Percentiles rank a stretch among this genome's conserved stretches.
Evolutionary conservation across 1,140 invertebrate genomes (phyloP).

Genomic region (Drosophila aff.): DNA sequence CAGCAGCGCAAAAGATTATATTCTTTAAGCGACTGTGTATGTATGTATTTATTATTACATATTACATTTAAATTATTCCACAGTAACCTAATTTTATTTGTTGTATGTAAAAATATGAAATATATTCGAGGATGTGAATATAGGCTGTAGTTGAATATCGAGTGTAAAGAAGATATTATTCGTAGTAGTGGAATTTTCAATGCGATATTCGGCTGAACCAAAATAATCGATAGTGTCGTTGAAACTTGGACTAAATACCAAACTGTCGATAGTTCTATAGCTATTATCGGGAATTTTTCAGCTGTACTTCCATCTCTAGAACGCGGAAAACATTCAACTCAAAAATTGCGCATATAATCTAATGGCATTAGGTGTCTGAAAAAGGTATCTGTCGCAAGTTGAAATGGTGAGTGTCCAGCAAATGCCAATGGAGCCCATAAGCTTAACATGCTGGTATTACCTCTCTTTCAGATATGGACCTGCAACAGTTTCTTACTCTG

Average conservation of each 20-base stretch:
- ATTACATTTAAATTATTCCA: too few species aligned
- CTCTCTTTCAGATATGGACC: slow-evolving; percentile 47
- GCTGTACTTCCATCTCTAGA: too few species aligned
- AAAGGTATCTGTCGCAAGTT: neutral
- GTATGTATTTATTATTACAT: neutral
- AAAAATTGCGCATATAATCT: neutral
- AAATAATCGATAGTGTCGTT: neutral
- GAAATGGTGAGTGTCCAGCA: slow-evolving; percentile 1
- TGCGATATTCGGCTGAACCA: neutral
- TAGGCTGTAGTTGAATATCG: neutral
- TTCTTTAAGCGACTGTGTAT: too few species aligned
- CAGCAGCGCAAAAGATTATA: too few species aligned
- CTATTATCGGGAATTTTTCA: neutral
- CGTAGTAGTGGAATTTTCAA: neutral
- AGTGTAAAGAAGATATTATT: neutral
- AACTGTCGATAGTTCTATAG: neutral
- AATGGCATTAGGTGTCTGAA: neutral
- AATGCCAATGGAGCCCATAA: neutral
- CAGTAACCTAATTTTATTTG: too few species aligned
- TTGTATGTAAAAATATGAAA: neutral
- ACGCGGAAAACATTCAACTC: slow-evolving; percentile 51
- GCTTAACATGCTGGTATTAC: neutral
- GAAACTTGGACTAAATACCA: too few species aligned
- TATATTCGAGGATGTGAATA: neutral
- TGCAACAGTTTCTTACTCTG: slow-evolving; percentile 61